Base-by-base conservation (phyloP, 2,888 invertebrate species). In the Sphinx pinastri region DNA sequence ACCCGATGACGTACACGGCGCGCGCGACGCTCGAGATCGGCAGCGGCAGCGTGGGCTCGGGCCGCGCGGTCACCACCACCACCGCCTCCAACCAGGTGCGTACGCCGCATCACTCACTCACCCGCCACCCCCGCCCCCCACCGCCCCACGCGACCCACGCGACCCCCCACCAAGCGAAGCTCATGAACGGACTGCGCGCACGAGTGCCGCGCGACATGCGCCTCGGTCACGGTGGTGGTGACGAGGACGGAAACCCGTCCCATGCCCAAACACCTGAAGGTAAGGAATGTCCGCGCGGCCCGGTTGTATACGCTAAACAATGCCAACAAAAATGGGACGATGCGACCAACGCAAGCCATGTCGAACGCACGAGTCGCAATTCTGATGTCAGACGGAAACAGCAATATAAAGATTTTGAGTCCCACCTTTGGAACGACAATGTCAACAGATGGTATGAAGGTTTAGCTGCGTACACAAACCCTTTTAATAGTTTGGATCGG, bases 21-120 rank as follows among this genome's bases (percentile, higher is more conserved):
- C 91, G 93, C 81, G 93, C 94, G 71, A 92, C 93, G 73, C 90
- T 94, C 78, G 94, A 94, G 89, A 94, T 94, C 84, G 94, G 93
- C 85, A 90, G 91, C 88, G 89, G 91, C 86, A 87, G 89, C 83
- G 92, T 91, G 86, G 83, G 92, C 84, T 87, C 91, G 87, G 93
- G 92, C 88, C 93, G 94, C 89, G 93, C 93, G 84, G 91, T 92
- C 88, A 93, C 94, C 87, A 91, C 90, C 89, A 92, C 93, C 87
- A 91, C 94, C 82, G 88, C 93, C 74, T 92, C 93, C 87, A 91
- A 93, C 87, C 93, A 93, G 93, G 93, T 93, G 92, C 91, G 93
- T 92, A 91, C 84, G 72, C 68, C 73, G 14, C 71, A 71, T 70
- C 73, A 70, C 72, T 72, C 73, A 71, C 71, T 72, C 70, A 70